Percentiles rank a stretch among this genome's conserved stretches.
Conservation (phyloP, 1,140 invertebrate genomes). For the Zaprionus taronus region DNA sequence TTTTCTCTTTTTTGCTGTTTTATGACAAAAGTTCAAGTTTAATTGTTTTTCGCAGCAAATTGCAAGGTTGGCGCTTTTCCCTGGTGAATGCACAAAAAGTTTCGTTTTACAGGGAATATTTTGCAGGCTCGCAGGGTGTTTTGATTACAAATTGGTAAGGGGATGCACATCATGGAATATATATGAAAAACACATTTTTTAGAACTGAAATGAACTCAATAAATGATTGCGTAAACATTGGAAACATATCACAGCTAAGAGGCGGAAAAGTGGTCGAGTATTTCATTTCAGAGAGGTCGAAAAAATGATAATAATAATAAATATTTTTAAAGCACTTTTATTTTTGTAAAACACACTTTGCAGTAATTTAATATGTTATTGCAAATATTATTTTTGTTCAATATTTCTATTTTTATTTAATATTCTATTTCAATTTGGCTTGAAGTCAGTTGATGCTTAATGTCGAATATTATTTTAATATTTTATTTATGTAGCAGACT, state of each 20-base stretch:
- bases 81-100: conserved; percentile 49
- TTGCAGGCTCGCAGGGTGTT: conserved; percentile 9
- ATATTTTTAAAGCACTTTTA: background rate
- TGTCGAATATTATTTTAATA: too few relatives aligned
- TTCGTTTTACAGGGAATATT: conserved; percentile 30
- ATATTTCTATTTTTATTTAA: background rate
- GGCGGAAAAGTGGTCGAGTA: background rate
- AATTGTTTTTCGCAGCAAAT: conserved; percentile 70
- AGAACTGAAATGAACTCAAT: background rate
- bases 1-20: conserved; percentile 31
- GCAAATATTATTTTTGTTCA: background rate
- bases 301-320: background rate
- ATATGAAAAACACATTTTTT: background rate
- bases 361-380: background rate
- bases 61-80: conserved; percentile 66
- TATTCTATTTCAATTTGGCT: background rate
- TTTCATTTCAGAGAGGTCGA: background rate
- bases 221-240: background rate
- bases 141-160: background rate
- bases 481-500: too few relatives aligned
- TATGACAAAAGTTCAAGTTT: conserved; percentile 81
- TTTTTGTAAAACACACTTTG: background rate
- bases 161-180: background rate
- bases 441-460: too few relatives aligned
- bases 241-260: background rate